These are phyloP conservation scores for Tapera naevia DNA, from an alignment of 2,797 vertebrate genomes.

Conservation along the genomic window DNA sequence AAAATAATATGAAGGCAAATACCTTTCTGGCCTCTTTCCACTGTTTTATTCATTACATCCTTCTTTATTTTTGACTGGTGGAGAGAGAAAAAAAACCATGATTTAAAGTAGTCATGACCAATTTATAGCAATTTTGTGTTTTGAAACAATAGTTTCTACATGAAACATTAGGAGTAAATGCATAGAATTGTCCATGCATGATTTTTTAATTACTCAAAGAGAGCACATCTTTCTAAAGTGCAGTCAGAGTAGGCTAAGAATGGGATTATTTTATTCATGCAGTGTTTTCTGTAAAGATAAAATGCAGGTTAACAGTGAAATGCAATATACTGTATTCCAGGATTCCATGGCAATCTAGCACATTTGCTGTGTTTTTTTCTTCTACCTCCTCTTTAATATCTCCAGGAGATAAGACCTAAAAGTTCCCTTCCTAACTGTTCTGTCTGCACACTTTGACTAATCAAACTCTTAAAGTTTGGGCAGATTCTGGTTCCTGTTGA, in stretches of 20 bases:
- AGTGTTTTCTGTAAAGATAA: background rate
- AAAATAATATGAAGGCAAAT: constrained; percentile 31
- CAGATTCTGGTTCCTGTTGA: background rate
- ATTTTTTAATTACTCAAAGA: background rate
- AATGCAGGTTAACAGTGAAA: background rate
- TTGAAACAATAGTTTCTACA: background rate
- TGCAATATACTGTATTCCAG: background rate
- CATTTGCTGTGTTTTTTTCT: background rate
- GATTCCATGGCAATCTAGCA: background rate
- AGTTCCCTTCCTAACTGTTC: background rate
- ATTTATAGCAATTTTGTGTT: background rate
- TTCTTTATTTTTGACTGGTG: constrained; percentile 14
- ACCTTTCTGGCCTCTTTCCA: constrained; percentile 12
- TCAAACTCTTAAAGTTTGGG: background rate
- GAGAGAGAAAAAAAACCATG: background rate
- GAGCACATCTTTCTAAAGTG: background rate
- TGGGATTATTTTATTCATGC: background rate
- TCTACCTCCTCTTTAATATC: background rate
- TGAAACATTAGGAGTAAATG: background rate
- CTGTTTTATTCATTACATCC: background rate
- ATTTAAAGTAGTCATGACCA: background rate
- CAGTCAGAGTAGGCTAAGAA: background rate
- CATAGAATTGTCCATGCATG: background rate
- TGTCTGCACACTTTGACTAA: background rate
- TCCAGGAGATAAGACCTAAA: background rate